phyloP scores from a whole-genome alignment of 2,113 vertebrate species.

The Speoplatyrhinus poulsoni region DNA sequence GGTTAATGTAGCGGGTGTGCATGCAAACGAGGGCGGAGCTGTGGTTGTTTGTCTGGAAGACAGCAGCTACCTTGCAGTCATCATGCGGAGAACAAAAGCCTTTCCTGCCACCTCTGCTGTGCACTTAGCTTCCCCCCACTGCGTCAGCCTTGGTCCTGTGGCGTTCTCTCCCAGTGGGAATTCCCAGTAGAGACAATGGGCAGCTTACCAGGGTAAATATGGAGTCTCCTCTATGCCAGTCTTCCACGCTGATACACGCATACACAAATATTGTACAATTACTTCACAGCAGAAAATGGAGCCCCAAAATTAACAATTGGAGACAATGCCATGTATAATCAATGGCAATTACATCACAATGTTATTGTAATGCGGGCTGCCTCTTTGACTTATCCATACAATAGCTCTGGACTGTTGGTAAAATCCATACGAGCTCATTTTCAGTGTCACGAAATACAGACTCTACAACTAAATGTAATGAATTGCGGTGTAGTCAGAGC shows the following conservation, averaged over 20 bases:
- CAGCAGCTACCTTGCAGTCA: no score
- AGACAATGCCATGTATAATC: slow-evolving; percentile 61
- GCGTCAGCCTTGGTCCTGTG: slow-evolving; percentile 44
- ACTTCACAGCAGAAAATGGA: slow-evolving; percentile 28
- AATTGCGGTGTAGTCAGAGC: slow-evolving; percentile 44
- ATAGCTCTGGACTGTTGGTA: slow-evolving; percentile 56
- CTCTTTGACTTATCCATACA: slow-evolving; percentile 73
- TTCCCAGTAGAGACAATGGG: slow-evolving; percentile 72
- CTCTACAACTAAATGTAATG: slow-evolving; percentile 65
- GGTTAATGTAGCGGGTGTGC: no score
- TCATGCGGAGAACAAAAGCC: not conserved
- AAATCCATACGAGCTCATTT: slow-evolving; percentile 70
- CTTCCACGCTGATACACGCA: slow-evolving; percentile 56
- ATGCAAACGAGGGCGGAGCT: no score
- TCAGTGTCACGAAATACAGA: slow-evolving; percentile 51
- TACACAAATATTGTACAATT: slow-evolving; percentile 55
- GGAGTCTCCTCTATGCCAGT: slow-evolving; percentile 64
- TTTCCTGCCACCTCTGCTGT: slow-evolving; percentile 16
- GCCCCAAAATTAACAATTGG: slow-evolving; percentile 36
- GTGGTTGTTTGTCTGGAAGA: no score
- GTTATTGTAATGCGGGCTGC: slow-evolving; percentile 66
- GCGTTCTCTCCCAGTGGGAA: slow-evolving; percentile 65
- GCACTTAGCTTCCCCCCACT: slow-evolving; percentile 34
- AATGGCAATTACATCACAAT: slow-evolving; percentile 66
- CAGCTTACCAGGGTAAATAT: slow-evolving; percentile 77